Evolutionary conservation across 1,140 invertebrate genomes (phyloP).

Genomic region (Cotesia chilonis): DNA sequence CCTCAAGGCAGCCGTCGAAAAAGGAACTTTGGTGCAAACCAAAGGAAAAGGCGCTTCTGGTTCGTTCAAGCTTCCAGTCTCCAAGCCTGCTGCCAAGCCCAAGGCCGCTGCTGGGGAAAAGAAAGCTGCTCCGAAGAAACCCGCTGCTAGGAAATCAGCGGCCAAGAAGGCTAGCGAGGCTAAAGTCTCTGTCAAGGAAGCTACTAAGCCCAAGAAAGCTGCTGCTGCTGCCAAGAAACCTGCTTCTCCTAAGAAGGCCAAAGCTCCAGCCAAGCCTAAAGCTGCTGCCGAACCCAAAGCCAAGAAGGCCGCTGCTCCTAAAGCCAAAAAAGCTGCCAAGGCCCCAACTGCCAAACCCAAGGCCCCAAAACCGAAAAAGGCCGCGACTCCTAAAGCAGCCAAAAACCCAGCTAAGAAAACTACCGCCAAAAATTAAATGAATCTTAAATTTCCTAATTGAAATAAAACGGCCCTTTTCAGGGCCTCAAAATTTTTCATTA

Average conservation of each 20-base stretch:
- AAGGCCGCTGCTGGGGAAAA: not conserved
- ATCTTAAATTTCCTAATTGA: too few relatives aligned
- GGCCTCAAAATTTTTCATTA: conserved; percentile 4
- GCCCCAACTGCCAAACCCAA: conserved; percentile 24
- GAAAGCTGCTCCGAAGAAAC: not conserved
- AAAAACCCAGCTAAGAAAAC: conserved; percentile 13
- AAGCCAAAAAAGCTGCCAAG: conserved; percentile 5
- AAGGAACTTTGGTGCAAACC: conserved; percentile 68
- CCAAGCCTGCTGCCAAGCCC: not conserved
- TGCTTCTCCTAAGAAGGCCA: not conserved
- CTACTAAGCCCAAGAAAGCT: not conserved
- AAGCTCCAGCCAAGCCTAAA: not conserved
- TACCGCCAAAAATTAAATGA: not conserved
- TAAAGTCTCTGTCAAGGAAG: not conserved
- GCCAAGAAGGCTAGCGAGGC: not conserved
- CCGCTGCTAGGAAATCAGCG: not conserved
- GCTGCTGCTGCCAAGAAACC: conserved; percentile 9
- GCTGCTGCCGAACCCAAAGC: not conserved
- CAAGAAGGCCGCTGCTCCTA: not conserved
- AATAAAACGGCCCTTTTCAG: conserved; percentile 17
- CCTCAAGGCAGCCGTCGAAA: conserved; percentile 67
- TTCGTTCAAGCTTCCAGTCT: conserved; percentile 20
- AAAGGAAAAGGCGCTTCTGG: conserved; percentile 50
- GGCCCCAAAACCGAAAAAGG: conserved; percentile 21
- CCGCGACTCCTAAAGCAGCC: not conserved